Evolutionary conservation across 2,113 vertebrate species (phyloP), one percentile per base, ranked within the genome.

Genomic region (Axis porcinus): DNA sequence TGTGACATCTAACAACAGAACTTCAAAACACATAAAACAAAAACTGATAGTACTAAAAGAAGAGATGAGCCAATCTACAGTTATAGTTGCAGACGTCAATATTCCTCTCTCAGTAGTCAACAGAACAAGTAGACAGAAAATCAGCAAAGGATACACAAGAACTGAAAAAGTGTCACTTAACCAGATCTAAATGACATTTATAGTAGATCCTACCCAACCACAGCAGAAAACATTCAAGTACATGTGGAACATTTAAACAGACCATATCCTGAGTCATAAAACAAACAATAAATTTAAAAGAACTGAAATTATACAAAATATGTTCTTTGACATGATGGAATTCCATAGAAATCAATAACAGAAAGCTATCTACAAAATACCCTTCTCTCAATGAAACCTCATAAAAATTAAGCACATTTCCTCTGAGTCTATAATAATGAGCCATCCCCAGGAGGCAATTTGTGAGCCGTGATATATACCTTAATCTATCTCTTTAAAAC

Each of bases 341-440:
- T 89, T 60, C 86, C 17, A 43, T 0, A 94, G 94, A 94, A 92
- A 89, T 94, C 50, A 95, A 0, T 81, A 94, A 95, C 28, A 94
- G 62, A 78, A 96, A 92, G 5, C 8, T 64, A 78, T 27, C 81
- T 87, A 79, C 7, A 90, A 79, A 86, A 55, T 79, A 84, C 23
- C 43, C 54, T 94, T 87, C 36, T 79, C 45, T 86, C 28, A 30
- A 85, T n/a, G 52, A 82, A 93, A 47, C 81, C 47, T 88, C 89
- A 33, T 57, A 92, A 83, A 85, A 86, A 40, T 78, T 94, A 95
- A 86, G 67, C 15, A 96, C 28, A 78, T 95, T 86, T 97, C 33
- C 60, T 78, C 60, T 78, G 74, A 86, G 17, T 70, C 62, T 89
- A 40, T 40, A 52, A 91, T 33, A 95, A 96, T n/a, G 27, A 91